A percentile compares a stretch with the other conserved stretches of the same genome.
Conservation (phyloP, 1,140 invertebrate genomes). For the Brachionus rotundiformis region DNA sequence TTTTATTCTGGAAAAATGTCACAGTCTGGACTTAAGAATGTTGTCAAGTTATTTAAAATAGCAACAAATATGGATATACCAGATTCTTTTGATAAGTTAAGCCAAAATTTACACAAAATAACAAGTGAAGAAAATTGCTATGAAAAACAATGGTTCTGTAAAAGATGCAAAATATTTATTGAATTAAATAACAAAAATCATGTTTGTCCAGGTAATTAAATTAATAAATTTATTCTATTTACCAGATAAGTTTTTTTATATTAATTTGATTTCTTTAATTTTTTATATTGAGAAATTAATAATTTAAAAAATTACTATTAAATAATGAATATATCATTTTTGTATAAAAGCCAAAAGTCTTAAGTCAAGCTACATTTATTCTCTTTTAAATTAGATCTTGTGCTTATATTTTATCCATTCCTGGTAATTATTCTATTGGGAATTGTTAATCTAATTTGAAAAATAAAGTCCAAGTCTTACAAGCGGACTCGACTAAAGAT, state of each 20-base stretch:
- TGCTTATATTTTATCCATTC: too few relatives aligned
- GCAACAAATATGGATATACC: slow-evolving; percentile 5
- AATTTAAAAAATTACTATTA: too few relatives aligned
- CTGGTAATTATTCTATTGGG: too few relatives aligned
- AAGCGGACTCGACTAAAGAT: background rate
- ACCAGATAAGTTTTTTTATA: too few relatives aligned
- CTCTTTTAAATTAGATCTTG: too few relatives aligned
- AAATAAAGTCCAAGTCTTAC: too few relatives aligned
- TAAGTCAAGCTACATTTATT: too few relatives aligned
- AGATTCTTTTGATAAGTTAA: background rate
- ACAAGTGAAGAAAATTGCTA: background rate
- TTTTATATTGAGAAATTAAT: too few relatives aligned
- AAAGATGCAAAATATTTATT: background rate
- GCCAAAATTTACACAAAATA: background rate
- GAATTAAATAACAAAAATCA: background rate
- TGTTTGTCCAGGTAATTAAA: background rate
- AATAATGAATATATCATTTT: too few relatives aligned
- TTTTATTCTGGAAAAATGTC: background rate
- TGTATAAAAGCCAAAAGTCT: too few relatives aligned
- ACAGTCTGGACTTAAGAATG: background rate
- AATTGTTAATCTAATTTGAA: too few relatives aligned
- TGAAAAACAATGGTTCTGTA: background rate
- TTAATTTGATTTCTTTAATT: too few relatives aligned
- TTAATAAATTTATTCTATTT: background rate
- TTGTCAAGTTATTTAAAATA: background rate